Percentiles rank a stretch among this genome's conserved stretches.
These are phyloP conservation scores for Pocillopora damicornis DNA, from an alignment of 64 coral and sea anemone species.

Conservation along the genomic window DNA sequence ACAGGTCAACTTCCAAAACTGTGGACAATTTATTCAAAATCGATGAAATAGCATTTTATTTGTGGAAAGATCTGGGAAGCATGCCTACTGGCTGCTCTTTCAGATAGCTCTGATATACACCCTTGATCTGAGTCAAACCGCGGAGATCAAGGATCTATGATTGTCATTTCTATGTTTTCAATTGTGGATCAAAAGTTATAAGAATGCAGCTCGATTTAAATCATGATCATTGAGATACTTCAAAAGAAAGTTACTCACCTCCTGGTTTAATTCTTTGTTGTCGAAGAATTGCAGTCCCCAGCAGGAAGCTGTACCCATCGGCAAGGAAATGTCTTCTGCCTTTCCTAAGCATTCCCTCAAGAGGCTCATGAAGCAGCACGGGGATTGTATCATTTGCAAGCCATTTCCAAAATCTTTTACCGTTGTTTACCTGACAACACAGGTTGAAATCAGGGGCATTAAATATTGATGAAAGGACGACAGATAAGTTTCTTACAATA, in stretches of 20 bases:
- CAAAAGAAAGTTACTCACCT: constrained; percentile 3
- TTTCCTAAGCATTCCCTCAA: constrained; percentile 1
- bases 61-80: no score
- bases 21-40: background rate
- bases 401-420: constrained; percentile 40
- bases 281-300: constrained; percentile 56
- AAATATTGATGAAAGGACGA: background rate
- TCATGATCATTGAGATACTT: background rate
- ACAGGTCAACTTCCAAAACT: no score
- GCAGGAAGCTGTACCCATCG: constrained; percentile 41
- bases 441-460: background rate
- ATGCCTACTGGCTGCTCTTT: no score
- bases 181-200: background rate
- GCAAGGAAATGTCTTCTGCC: background rate
- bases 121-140: no score
- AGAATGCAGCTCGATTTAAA: background rate
- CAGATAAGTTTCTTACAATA: no score
- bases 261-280: constrained; percentile 45
- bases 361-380: background rate
- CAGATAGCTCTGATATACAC: no score
- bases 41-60: background rate
- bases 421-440: constrained; percentile 18
- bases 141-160: no score
- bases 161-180: background rate
- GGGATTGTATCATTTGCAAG: constrained; percentile 30